phyloP scores from a whole-genome alignment of 2,797 vertebrate genomes.

The Brachyalestes nurse region DNA sequence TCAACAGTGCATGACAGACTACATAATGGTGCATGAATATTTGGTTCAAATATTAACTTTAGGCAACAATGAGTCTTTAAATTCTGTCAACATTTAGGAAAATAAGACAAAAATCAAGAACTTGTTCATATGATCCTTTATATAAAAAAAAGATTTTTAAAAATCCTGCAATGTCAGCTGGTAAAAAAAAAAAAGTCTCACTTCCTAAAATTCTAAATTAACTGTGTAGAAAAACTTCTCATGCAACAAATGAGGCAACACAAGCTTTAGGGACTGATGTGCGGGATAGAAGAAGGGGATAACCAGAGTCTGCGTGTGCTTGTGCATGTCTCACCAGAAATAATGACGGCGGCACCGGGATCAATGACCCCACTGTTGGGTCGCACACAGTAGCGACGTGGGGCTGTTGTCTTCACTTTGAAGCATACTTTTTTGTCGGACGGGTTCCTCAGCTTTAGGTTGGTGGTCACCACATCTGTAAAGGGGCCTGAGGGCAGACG shows the following conservation, averaged over 20 bases:
- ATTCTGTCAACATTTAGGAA: background rate
- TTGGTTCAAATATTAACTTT: too few species aligned
- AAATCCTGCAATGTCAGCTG: background rate
- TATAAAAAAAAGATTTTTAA: too few species aligned
- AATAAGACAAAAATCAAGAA: background rate
- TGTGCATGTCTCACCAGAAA: constrained; percentile 79
- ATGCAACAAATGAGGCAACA: background rate
- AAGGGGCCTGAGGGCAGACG: constrained; percentile 80
- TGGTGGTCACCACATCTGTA: constrained; percentile 91
- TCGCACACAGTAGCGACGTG: constrained; percentile 88
- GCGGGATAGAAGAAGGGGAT: background rate
- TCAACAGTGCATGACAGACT: too few species aligned
- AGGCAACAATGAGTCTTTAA: too few species aligned
- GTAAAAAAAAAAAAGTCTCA: background rate
- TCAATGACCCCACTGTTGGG: constrained; percentile 90
- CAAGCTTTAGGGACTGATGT: background rate
- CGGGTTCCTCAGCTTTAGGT: constrained; percentile 88
- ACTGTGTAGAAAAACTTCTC: too few species aligned
- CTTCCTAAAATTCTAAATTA: background rate
- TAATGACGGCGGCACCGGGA: constrained; percentile 81
- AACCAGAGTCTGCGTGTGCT: background rate
- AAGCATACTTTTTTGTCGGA: constrained; percentile 89
- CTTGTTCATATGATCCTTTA: too few species aligned
- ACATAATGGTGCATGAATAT: too few species aligned
- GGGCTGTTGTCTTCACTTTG: constrained; percentile 91